Conservation (phyloP, 2,113 vertebrate species). For the Ictalurus punctatus region DNA sequence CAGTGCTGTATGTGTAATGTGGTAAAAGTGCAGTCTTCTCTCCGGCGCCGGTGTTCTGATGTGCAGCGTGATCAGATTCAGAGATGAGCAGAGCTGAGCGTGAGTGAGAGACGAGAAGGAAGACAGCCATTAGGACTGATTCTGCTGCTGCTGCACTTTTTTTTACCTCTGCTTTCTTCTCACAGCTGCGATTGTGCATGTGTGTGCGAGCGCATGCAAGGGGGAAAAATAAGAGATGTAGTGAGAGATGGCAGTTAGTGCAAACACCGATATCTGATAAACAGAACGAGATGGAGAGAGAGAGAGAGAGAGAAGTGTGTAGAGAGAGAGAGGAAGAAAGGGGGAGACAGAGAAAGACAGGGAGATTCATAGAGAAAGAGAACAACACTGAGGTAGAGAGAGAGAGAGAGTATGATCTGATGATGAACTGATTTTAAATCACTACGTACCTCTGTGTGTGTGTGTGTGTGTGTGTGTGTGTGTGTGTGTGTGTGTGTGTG, state of each 20-base stretch:
- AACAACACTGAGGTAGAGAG: neutral
- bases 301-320: neutral
- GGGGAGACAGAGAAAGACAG: neutral
- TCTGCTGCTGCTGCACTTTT: neutral
- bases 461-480: neutral
- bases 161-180: neutral
- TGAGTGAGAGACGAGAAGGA: neutral
- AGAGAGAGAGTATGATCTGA: neutral
- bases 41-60: neutral
- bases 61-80: neutral
- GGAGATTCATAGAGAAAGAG: neutral
- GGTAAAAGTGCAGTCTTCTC: neutral
- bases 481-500: constrained; percentile 2
- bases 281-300: neutral
- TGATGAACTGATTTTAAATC: neutral
- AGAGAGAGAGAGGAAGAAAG: neutral
- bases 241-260: neutral
- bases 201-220: neutral
- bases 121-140: neutral
- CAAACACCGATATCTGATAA: neutral
- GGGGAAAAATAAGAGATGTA: neutral
- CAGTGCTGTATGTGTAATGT: neutral
- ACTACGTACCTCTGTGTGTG: neutral
- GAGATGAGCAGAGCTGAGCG: neutral
- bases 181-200: neutral